Percentiles rank a stretch among this genome's conserved stretches.
phyloP scores from a whole-genome alignment of 1,140 invertebrate species.

The Brachionus calyciflorus region DNA sequence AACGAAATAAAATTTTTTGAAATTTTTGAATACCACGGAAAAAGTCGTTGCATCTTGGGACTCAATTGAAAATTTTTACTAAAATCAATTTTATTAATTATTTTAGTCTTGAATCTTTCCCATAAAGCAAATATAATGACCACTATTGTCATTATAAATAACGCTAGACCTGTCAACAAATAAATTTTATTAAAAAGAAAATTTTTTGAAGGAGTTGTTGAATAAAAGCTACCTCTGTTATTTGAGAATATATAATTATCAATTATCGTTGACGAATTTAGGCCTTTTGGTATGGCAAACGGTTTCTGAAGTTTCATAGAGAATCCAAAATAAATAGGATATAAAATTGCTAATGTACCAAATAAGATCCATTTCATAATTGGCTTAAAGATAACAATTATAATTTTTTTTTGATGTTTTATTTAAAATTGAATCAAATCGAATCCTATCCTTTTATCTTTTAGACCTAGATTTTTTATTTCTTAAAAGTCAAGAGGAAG shows the following conservation, averaged over 20 bases:
- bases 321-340: slow-evolving; percentile 38
- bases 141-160: slow-evolving; percentile 8
- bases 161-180: not conserved
- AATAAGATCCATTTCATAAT: slow-evolving; percentile 12
- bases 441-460: no score
- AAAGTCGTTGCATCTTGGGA: not conserved
- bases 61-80: not conserved
- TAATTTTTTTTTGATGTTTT: no score
- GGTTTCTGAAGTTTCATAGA: slow-evolving; percentile 21
- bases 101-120: not conserved
- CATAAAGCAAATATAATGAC: not conserved
- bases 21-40: slow-evolving; percentile 27
- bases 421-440: no score
- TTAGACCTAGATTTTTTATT: no score
- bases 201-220: not conserved
- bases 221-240: slow-evolving; percentile 1
- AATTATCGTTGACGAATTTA: slow-evolving; percentile 18
- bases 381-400: not conserved
- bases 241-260: slow-evolving; percentile 30
- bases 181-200: not conserved
- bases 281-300: not conserved
- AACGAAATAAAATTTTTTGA: not conserved
- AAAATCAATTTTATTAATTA: not conserved
- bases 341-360: not conserved
- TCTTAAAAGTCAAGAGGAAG: no score